phyloP scores from a whole-genome alignment of 1,140 invertebrate genomes.

The Coelopa frigida region DNA sequence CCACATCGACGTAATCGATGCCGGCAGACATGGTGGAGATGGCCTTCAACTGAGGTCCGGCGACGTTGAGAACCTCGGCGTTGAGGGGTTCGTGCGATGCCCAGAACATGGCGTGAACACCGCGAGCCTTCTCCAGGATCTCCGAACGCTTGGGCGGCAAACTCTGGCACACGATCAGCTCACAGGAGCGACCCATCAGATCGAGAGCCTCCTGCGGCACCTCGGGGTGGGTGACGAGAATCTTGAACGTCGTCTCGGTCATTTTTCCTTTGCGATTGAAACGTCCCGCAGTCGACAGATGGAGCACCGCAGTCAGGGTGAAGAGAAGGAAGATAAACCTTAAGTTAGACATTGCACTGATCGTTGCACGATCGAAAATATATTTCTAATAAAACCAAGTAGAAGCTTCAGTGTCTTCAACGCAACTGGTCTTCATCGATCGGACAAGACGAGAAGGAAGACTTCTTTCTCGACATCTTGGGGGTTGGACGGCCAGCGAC shows the following conservation, averaged over 20 bases:
- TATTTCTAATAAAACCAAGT: too few species aligned
- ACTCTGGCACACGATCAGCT: constrained; percentile 27
- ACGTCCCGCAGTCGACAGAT: background rate
- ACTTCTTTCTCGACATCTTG: too few species aligned
- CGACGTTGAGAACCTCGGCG: constrained; percentile 60
- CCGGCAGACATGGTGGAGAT: constrained; percentile 87
- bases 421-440: too few species aligned
- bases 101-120: constrained; percentile 62
- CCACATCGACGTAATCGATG: constrained; percentile 68
- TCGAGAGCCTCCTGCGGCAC: constrained; percentile 43
- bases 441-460: too few species aligned
- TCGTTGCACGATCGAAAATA: too few species aligned
- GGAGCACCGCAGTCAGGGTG: background rate
- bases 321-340: background rate
- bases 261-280: constrained; percentile 3
- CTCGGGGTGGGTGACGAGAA: constrained; percentile 46
- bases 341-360: constrained; percentile 6
- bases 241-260: constrained; percentile 25
- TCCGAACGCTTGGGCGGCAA: constrained; percentile 43
- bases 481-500: too few species aligned
- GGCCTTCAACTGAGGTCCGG: constrained; percentile 70
- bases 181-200: constrained; percentile 35
- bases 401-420: too few species aligned
- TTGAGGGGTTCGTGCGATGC: constrained; percentile 63
- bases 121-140: constrained; percentile 53